A percentile compares a stretch with the other conserved stretches of the same genome.
Evolutionary conservation across 23 tunicate species (phyloP).

Genomic region (Halocynthia aurantium): DNA sequence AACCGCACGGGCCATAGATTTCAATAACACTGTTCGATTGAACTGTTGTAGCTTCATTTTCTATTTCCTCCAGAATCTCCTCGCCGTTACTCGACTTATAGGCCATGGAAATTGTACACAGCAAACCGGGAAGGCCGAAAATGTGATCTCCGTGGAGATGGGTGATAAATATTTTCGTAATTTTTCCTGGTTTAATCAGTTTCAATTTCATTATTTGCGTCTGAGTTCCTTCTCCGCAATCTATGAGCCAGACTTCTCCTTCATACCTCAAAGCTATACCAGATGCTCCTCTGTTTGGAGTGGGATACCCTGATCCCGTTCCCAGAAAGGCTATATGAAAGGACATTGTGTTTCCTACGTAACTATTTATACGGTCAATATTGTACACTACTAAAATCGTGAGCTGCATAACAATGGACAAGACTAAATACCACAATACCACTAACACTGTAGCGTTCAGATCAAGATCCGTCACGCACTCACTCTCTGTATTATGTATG

Average conservation of each 20-base stretch:
- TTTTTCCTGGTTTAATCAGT: conserved; percentile 55
- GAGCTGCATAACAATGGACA: no score
- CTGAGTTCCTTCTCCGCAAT: conserved; percentile 99
- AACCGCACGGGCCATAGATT: conserved; percentile 87
- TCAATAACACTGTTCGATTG: conserved; percentile 37
- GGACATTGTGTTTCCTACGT: background rate
- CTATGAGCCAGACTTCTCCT: conserved; percentile 86
- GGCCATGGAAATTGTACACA: conserved; percentile 94
- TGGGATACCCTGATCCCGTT: conserved; percentile 90
- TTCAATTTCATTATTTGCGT: conserved; percentile 87
- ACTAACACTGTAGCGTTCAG: no score
- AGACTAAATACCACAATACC: no score
- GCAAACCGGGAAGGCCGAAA: conserved; percentile 95
- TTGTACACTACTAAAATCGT: no score
- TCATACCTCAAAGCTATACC: conserved; percentile 74
- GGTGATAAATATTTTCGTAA: conserved; percentile 82
- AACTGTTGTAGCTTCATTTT: conserved; percentile 13
- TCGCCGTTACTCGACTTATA: conserved; percentile 27
- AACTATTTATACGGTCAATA: background rate
- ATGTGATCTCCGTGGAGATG: conserved; percentile 97
- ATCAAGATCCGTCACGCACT: no score
- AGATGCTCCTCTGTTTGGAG: conserved; percentile 82
- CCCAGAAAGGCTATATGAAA: conserved; percentile 70
- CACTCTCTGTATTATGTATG: no score
- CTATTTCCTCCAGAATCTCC: conserved; percentile 19